Conservation (phyloP, 2,888 invertebrate species). For the Mimas tiliae region DNA sequence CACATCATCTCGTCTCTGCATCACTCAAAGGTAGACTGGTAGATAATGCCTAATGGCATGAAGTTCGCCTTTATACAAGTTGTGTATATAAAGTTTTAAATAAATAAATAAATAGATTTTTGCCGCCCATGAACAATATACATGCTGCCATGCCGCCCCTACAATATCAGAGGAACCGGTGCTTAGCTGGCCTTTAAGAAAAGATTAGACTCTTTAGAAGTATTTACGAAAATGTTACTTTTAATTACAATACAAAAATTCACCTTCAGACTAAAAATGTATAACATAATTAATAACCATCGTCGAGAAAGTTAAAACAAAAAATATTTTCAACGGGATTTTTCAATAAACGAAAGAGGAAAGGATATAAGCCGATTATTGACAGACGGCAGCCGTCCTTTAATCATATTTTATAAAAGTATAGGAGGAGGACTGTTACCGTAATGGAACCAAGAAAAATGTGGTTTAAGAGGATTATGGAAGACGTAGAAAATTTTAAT, state of each 20-base stretch:
- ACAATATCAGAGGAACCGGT: too few species aligned
- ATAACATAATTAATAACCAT: conserved; percentile 4
- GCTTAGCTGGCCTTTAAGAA: too few species aligned
- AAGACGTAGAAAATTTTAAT: background rate
- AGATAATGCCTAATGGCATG: too few species aligned
- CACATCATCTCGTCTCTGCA: too few species aligned
- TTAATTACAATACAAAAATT: background rate
- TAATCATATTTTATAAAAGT: conserved; percentile 49
- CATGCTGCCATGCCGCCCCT: too few species aligned
- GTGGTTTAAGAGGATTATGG: conserved; percentile 2
- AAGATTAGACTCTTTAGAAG: too few species aligned
- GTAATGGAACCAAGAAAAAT: conserved; percentile 29
- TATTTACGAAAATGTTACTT: background rate
- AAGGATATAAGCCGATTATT: conserved; percentile 68
- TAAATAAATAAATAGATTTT: too few species aligned
- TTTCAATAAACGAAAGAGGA: conserved; percentile 42
- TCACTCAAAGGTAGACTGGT: too few species aligned
- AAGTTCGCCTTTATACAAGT: too few species aligned
- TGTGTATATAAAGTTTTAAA: too few species aligned
- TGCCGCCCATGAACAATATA: too few species aligned
- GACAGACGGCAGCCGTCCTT: conserved; percentile 43
- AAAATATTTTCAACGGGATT: conserved; percentile 34
- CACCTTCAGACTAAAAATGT: background rate
- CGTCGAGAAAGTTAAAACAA: conserved; percentile 3
- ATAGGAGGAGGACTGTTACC: conserved; percentile 45